Percentiles rank a stretch among this genome's conserved stretches.
These are phyloP conservation scores for Arrhamphus sclerolepis DNA, from an alignment of 2,797 vertebrate genomes.

Conservation along the genomic window DNA sequence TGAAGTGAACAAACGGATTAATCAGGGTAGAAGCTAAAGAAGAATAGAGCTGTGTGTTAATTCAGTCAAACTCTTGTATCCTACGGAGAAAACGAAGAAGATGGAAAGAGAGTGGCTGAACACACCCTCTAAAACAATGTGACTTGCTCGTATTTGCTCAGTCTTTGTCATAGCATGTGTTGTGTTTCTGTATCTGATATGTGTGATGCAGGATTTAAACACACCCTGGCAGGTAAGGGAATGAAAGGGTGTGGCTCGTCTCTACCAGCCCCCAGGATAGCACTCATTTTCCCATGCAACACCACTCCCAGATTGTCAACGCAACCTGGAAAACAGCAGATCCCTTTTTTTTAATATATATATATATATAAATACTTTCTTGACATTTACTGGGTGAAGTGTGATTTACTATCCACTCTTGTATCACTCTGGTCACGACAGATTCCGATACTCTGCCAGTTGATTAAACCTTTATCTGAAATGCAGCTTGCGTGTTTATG, in stretches of 20 bases:
- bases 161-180: slow-evolving; percentile 19
- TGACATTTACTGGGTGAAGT: slow-evolving; percentile 27
- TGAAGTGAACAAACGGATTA: slow-evolving; percentile 54
- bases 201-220: slow-evolving; percentile 45
- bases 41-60: slow-evolving; percentile 19
- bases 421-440: slow-evolving; percentile 3
- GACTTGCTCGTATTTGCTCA: slow-evolving; percentile 13
- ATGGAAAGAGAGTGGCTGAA: background rate
- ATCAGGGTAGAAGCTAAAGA: slow-evolving; percentile 22
- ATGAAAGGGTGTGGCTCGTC: slow-evolving; percentile 62
- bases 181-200: slow-evolving; percentile 9
- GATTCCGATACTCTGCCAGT: slow-evolving; percentile 3
- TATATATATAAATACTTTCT: slow-evolving; percentile 50
- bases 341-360: no score
- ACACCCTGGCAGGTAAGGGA: slow-evolving; percentile 70
- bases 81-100: background rate
- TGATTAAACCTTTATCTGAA: slow-evolving; percentile 7
- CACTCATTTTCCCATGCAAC: slow-evolving; percentile 62
- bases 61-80: background rate
- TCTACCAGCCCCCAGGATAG: slow-evolving; percentile 60
- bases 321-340: slow-evolving; percentile 40
- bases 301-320: slow-evolving; percentile 74
- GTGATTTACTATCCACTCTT: slow-evolving; percentile 1
- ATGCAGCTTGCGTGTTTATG: slow-evolving; percentile 15
- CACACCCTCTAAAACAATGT: slow-evolving; percentile 22